phyloP scores from a whole-genome alignment of 2,113 vertebrate species.

The Microtus ochrogaster region DNA sequence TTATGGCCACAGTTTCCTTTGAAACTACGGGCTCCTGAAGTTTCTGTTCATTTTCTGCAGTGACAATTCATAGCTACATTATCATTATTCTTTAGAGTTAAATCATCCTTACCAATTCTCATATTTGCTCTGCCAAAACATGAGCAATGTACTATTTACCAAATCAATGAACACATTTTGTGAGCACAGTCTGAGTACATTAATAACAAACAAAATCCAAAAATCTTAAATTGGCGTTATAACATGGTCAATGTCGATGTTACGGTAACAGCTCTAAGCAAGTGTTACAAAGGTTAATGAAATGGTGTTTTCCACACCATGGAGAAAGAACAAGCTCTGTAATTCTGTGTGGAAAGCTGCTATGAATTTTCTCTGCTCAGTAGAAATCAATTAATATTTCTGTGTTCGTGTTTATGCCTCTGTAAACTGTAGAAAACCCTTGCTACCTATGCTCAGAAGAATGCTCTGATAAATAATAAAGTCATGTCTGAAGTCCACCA shows the following conservation, averaged over 20 bases:
- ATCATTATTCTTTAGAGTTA: background rate
- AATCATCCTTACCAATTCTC: constrained; percentile 17
- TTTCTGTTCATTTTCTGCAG: constrained; percentile 19
- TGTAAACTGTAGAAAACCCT: constrained; percentile 66
- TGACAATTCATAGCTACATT: background rate
- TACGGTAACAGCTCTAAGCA: constrained; percentile 7
- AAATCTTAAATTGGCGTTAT: background rate
- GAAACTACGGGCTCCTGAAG: background rate
- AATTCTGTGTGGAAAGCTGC: background rate
- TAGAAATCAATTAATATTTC: constrained; percentile 75
- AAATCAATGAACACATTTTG: background rate
- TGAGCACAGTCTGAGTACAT: background rate
- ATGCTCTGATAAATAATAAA: constrained; percentile 80
- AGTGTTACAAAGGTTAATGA: constrained; percentile 6
- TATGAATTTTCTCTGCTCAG: constrained; percentile 50
- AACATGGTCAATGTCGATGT: background rate
- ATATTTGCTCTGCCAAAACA: background rate
- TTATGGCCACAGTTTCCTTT: constrained; percentile 2
- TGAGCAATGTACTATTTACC: background rate
- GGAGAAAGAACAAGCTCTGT: background rate
- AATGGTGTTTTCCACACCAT: background rate
- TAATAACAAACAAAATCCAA: constrained; percentile 2
- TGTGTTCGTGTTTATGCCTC: constrained; percentile 58
- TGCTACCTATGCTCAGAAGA: constrained; percentile 63
- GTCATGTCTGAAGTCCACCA: constrained; percentile 76